A percentile compares a stretch with the other conserved stretches of the same genome.
phyloP scores from a whole-genome alignment of 2,888 invertebrate genomes.

The Sphaerophoria rueppellii region DNA sequence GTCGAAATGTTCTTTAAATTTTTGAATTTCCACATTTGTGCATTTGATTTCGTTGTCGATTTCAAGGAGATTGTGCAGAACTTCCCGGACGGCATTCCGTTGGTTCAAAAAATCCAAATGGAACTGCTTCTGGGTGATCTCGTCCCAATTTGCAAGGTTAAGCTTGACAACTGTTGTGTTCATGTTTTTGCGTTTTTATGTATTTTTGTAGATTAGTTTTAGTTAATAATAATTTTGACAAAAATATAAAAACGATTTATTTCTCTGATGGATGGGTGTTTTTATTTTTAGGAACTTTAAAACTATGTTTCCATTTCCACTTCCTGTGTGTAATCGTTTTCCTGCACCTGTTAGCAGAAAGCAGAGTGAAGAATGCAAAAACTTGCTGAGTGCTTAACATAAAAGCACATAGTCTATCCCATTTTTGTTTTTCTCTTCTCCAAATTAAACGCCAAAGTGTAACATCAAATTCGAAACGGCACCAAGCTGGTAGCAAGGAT shows the following conservation, averaged over 20 bases:
- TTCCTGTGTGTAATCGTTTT: too few relatives aligned
- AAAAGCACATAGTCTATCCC: conserved; percentile 33
- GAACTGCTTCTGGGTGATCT: conserved; percentile 9
- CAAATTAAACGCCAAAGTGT: conserved; percentile 36
- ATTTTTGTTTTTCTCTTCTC: neutral
- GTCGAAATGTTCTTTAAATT: conserved; percentile 36
- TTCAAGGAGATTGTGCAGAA: conserved; percentile 56
- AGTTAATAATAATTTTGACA: neutral
- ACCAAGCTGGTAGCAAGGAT: conserved; percentile 35
- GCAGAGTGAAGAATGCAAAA: conserved; percentile 37
- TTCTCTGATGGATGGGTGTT: too few relatives aligned
- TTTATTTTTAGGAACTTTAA: too few relatives aligned
- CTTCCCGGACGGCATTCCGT: conserved; percentile 52
- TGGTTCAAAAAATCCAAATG: conserved; percentile 49
- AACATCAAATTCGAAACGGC: conserved; percentile 66
- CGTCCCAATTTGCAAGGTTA: conserved; percentile 50
- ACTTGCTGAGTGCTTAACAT: conserved; percentile 36
- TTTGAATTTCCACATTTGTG: conserved; percentile 52
- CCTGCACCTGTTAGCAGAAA: conserved; percentile 15
- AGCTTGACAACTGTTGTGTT: conserved; percentile 15
- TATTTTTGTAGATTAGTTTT: neutral
- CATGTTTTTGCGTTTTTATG: neutral
- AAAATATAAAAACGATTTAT: neutral
- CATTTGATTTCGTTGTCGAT: conserved; percentile 64
- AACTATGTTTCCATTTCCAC: too few relatives aligned